A percentile compares a stretch with the other conserved stretches of the same genome.
Conservation (phyloP, 2,113 vertebrate genomes). For the Osmerus eperlanus region DNA sequence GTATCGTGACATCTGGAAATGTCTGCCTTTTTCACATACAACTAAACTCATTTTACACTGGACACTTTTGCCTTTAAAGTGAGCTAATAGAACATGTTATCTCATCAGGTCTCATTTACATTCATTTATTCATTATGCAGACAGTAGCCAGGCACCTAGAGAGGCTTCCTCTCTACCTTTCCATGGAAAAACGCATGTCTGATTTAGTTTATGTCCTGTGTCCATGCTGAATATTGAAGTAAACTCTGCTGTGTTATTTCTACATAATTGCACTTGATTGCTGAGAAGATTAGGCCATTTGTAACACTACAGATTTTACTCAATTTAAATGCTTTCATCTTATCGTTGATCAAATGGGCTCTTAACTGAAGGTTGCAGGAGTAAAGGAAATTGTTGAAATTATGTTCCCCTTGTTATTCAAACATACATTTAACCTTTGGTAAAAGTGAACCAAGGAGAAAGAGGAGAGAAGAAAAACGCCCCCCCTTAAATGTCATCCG, state of each 20-base stretch:
- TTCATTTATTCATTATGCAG: slow-evolving; percentile 56
- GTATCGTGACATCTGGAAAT: slow-evolving; percentile 38
- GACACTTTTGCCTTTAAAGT: slow-evolving; percentile 48
- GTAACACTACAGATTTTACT: slow-evolving; percentile 52
- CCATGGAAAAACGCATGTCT: slow-evolving; percentile 27
- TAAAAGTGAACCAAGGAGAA: slow-evolving; percentile 64
- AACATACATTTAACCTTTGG: slow-evolving; percentile 66
- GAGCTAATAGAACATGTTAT: slow-evolving; percentile 61
- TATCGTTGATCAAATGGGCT: slow-evolving; percentile 63
- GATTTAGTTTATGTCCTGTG: slow-evolving; percentile 28
- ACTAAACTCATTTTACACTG: slow-evolving; percentile 38
- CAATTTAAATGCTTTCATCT: slow-evolving; percentile 66
- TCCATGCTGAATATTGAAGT: slow-evolving; percentile 32
- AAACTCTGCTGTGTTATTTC: slow-evolving; percentile 63
- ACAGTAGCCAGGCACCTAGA: slow-evolving; percentile 47
- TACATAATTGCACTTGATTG: slow-evolving; percentile 67
- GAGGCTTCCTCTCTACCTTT: slow-evolving; percentile 28
- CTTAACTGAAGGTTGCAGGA: slow-evolving; percentile 56
- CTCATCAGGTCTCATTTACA: slow-evolving; percentile 55
- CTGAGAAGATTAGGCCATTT: slow-evolving; percentile 65
- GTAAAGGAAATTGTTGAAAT: slow-evolving; percentile 62
- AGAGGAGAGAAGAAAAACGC: slow-evolving; percentile 20
- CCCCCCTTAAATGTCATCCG: slow-evolving; percentile 58
- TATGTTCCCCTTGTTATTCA: slow-evolving; percentile 57
- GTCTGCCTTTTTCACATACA: slow-evolving; percentile 27